Base-by-base conservation (phyloP, 2,113 vertebrate species). In the Turnix velox region DNA sequence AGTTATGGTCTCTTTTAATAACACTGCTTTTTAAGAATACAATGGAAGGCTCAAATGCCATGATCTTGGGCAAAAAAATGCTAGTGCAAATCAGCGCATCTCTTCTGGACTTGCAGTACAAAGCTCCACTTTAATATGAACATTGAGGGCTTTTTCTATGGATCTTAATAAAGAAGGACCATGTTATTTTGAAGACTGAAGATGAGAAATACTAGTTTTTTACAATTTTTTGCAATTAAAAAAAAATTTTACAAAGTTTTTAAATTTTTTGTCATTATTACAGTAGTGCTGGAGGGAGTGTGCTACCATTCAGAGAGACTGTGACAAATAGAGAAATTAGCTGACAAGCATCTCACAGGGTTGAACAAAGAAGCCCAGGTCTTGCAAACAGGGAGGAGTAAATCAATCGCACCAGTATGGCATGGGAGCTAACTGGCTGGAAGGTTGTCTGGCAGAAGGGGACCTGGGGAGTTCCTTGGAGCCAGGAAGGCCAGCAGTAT, bases 371-470 rank as follows among this genome's bases (percentile, higher is more conserved):
- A 65, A 11, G 27, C 20, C 20, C 16, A 33, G 25, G 30, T 84
- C 18, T 11, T 80, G 31, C 24, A 17, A 2, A 3, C 0, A 0
- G 7, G 18, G 25, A 42, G 40, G 30, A 59, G 1, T 12, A 76
- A 31, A 20, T 18, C 16, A 0, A 0, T 58, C 54, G 28, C 16
- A 40, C 7, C 24, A 18, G 6, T 39, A 7, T 12, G 55, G 30
- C 13, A 7, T 45, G 27, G 28, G 6, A 9, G 4, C 37, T 74
- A 24, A 12, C 62, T 30, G 58, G 8, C 37, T 84, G 33, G 31
- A 86, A 55, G 25, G 40, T 19, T 59, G 33, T 5, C 46, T 82
- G 18, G 5, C 35, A 37, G 42, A 35, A 48, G 31, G 52, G 23
- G 33, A 25, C 11, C 30, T 23, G 12, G 2, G 8, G 3, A 4